Evolutionary conservation across 2,113 vertebrate genomes (phyloP), one percentile per base, ranked within the genome.

Genomic region (Mastomys coucha): DNA sequence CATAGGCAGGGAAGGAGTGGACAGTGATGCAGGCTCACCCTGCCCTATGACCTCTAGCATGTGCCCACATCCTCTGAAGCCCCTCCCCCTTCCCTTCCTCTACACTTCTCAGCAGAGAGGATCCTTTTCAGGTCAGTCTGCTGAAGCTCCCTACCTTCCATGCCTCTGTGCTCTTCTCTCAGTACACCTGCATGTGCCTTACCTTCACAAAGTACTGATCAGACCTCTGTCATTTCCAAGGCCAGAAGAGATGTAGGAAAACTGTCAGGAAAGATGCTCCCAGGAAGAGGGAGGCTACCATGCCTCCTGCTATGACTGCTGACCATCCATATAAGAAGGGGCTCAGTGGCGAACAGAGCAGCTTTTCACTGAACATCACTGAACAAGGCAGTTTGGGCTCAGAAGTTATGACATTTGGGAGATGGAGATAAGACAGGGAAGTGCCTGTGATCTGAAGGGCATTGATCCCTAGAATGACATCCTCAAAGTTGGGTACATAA

Each of bases 171-270:
- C 85, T n/a, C 58, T 7, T 28, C 42, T 17, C 11, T 3, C 1
- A 73, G 76, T 36, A 49, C 24, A n/a, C 53, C 13, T 17, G 19
- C 49, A 63, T 63, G 9, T 63, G 22, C 60, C 7, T 69, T 19
- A 0, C 22, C 24, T 7, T 65, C 63, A 24, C 9, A 5, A 17
- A 70, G 70, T 5, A 2, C 4, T n/a, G 9, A 22, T 58, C 51
- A 58, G 24, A 6, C 22, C 6, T 58, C 76, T 9, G 3, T 3
- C 49, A 20, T 26, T 6, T 49, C 63, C 0, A 0, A 8, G n/a
- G 33, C 36, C 2, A 17, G 24, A 5, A 51, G 1, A 13, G 19
- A 2, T 20, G 33, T 53, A 0, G 14, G 12, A 24, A 53, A 39
- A 49, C 72, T 49, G 60, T 13, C 65, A 10, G 10, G 28, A 28